Conservation (phyloP, 1,140 invertebrate genomes). For the Matsumurasca onukii region DNA sequence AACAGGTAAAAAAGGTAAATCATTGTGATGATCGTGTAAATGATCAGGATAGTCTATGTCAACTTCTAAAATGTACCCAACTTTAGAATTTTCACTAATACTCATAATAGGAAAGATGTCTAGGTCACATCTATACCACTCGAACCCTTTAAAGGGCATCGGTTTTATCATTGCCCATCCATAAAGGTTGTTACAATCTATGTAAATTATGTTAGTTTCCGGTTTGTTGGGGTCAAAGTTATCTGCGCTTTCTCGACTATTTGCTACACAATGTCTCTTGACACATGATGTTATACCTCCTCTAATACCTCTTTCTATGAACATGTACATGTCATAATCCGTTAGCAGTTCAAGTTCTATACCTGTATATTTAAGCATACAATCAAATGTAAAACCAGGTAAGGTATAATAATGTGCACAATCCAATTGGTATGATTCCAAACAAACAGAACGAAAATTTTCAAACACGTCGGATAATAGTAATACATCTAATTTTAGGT, state of each 20-base stretch:
- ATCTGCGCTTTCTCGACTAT: constrained; percentile 50
- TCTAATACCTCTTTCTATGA: constrained; percentile 46
- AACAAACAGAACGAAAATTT: constrained; percentile 47
- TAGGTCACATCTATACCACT: constrained; percentile 48
- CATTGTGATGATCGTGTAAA: constrained; percentile 54
- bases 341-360: constrained; percentile 52
- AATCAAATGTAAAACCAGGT: constrained; percentile 50
- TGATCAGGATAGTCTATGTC: constrained; percentile 45
- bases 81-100: constrained; percentile 45
- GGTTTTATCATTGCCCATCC: constrained; percentile 51
- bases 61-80: constrained; percentile 56
- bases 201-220: constrained; percentile 49
- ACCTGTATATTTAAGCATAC: constrained; percentile 47
- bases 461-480: constrained; percentile 50
- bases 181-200: constrained; percentile 58
- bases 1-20: constrained; percentile 53
- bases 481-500: constrained; percentile 50
- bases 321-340: constrained; percentile 49
- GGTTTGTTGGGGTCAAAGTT: constrained; percentile 47
- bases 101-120: constrained; percentile 45
- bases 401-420: constrained; percentile 45
- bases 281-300: constrained; percentile 45
- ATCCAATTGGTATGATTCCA: constrained; percentile 36
- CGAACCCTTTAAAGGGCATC: constrained; percentile 49
- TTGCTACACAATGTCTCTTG: constrained; percentile 49